Base-by-base conservation (phyloP, 2,888 invertebrate species). In the Lasius fuliginosus region DNA sequence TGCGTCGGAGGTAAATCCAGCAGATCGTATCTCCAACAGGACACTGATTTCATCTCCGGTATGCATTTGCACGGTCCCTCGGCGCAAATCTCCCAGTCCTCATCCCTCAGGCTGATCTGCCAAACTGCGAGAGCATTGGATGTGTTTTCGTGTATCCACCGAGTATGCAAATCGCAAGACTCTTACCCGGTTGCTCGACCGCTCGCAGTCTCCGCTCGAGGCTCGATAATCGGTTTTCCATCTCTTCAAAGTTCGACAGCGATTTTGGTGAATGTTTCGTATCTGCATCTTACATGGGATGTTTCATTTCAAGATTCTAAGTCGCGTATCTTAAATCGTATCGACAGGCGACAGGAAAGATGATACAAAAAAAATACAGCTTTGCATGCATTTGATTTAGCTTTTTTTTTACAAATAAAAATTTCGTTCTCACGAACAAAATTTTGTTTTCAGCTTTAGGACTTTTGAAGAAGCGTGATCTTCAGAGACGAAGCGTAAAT, bases 1-100 rank as follows among this genome's bases (percentile, higher is more conserved):
- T 97, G 96, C 33, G 96, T 95, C 0, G 96, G 93, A 0, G 97
- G 97, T 12, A 97, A 95, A n/a, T 95, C 95, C 0, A 95, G 94
- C 12, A 97, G 94, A 0, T 96, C 96, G 60, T 96, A 95, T 85
- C 97, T 96, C 97, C 97, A 97, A 92, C 97, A 97, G 87, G 96
- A 97, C 42, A 97, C 94, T 0, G 96, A 96, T 81, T 96, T 96
- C 0, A 96, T 96, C 89, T 96, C 96, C 0, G 96, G 96, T 89
- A 96, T 96, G 90, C 97, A 97, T 83, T 96, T 96, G 90, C 97
- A 97, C 0, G 96, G 96, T 0, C 96, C 96, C 88, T 96, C 96
- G 53, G 96, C 96, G 82, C 97, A 96, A 75, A 96, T 96, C 91
- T 96, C 96, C 91, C 97, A 96, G 58, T 96, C 96, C 9, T 96